These are phyloP conservation scores for Agonopterix subpropinquella DNA, from an alignment of 2,888 invertebrate genomes.

Conservation along the genomic window DNA sequence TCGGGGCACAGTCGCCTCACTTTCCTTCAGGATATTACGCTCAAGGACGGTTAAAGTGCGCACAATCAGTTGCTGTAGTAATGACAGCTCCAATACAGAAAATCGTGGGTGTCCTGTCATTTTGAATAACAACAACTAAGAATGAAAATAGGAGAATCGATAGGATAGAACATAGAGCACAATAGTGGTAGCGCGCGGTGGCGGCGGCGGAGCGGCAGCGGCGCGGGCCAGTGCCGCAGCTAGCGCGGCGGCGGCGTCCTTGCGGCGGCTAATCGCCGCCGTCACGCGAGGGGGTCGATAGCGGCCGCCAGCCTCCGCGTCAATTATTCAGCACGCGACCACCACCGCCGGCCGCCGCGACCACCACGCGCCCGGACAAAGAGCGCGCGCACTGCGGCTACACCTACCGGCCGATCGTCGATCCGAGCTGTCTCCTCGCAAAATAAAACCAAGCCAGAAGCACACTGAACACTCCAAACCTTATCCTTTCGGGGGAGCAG, in stretches of 20 bases:
- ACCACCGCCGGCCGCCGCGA: conserved; percentile 33
- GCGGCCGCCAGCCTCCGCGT: conserved; percentile 69
- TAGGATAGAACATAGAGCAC: background rate
- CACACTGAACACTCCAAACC: conserved; percentile 52
- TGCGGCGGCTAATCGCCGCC: conserved; percentile 57
- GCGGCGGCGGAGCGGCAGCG: conserved; percentile 24
- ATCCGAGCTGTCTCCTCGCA: conserved; percentile 31
- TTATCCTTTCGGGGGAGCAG: conserved; percentile 28
- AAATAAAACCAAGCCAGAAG: conserved; percentile 36
- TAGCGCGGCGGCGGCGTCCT: conserved; percentile 72
- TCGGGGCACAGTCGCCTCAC: no score
- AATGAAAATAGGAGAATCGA: background rate
- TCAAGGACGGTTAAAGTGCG: conserved; percentile 3
- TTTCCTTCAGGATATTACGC: background rate
- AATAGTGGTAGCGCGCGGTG: conserved; percentile 8
- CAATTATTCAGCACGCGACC: conserved; percentile 68
- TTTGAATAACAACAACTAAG: conserved; percentile 1
- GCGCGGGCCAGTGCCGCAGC: conserved; percentile 55
- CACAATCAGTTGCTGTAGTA: conserved; percentile 1
- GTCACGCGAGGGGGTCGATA: conserved; percentile 74
- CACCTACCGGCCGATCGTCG: conserved; percentile 63
- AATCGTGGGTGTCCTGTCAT: conserved; percentile 2
- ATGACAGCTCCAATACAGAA: conserved; percentile 1
- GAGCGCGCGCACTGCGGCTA: conserved; percentile 50
- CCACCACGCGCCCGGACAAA: conserved; percentile 36